phyloP scores from a whole-genome alignment of 2,113 vertebrate species.

The Pseudorhombus dupliciocellatus region DNA sequence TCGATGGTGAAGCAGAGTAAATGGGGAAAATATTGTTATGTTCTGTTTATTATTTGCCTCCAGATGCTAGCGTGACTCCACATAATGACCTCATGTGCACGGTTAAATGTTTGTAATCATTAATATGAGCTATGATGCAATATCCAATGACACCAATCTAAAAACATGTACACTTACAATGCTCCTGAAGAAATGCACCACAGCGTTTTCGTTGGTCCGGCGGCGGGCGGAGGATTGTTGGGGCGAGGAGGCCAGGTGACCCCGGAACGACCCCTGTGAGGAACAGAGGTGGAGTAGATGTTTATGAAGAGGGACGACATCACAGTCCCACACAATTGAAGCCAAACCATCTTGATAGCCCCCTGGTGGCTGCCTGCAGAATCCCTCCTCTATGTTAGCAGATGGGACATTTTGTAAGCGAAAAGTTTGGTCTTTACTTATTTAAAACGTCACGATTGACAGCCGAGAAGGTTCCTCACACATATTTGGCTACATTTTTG shows the following conservation, averaged over 20 bases:
- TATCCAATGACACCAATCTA: neutral
- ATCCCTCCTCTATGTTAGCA: no score
- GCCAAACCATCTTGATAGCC: no score
- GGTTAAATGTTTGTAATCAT: neutral
- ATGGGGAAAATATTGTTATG: neutral
- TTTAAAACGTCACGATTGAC: no score
- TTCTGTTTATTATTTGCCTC: neutral
- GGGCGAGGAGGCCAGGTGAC: conserved; percentile 85
- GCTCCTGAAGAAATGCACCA: conserved; percentile 98
- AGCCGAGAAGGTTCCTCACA: no score
- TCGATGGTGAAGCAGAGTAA: no score
- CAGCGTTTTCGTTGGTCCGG: conserved; percentile 89
- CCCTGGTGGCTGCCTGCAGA: no score
- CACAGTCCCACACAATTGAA: no score
- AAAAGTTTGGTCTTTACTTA: no score
- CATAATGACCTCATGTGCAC: neutral
- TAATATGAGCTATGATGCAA: neutral
- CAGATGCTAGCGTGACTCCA: conserved; percentile 7
- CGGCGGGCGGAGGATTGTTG: conserved; percentile 88
- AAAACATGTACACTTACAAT: conserved; percentile 84
- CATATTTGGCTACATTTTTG: no score
- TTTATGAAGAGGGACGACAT: no score
- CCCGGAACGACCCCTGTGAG: conserved; percentile 80
- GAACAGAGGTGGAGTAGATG: conserved; percentile 1
- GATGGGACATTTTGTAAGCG: no score